phyloP scores from a whole-genome alignment of 2,113 vertebrate genomes.

The Pseudorhombus dupliciocellatus region DNA sequence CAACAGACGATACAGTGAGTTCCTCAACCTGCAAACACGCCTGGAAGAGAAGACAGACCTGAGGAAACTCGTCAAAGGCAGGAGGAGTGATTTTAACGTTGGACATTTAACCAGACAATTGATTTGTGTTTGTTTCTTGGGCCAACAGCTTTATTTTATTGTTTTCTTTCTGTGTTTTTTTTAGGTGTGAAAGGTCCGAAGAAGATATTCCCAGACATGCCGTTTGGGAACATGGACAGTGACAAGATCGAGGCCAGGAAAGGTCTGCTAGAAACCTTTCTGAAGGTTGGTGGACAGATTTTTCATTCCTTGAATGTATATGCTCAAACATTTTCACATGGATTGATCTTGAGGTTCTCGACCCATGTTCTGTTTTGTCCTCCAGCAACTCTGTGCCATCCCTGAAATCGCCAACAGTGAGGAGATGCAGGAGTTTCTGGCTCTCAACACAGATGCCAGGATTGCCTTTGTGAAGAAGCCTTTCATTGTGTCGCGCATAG shows the following conservation, averaged over 20 bases:
- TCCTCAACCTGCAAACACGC: slow-evolving; percentile 94
- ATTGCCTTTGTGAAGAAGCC: slow-evolving; percentile 98
- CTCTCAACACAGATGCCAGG: slow-evolving; percentile 94
- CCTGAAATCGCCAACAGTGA: slow-evolving; percentile 93
- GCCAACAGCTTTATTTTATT: neutral
- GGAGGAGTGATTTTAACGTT: too few relatives aligned
- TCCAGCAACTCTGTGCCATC: slow-evolving; percentile 90
- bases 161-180: slow-evolving; percentile 4
- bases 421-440: slow-evolving; percentile 96
- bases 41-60: slow-evolving; percentile 93
- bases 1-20: slow-evolving; percentile 97
- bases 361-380: neutral
- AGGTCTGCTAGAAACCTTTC: slow-evolving; percentile 91
- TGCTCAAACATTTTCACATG: neutral
- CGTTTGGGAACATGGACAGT: slow-evolving; percentile 98
- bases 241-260: slow-evolving; percentile 97
- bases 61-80: slow-evolving; percentile 93
- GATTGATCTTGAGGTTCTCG: neutral
- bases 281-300: slow-evolving; percentile 82
- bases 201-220: slow-evolving; percentile 97
- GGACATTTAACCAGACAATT: too few relatives aligned
- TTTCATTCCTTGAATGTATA: neutral
- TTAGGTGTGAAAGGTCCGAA: slow-evolving; percentile 97
- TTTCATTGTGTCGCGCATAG: slow-evolving; percentile 92
- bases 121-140: neutral